These are phyloP conservation scores for Serinus canaria DNA, from an alignment of 2,113 vertebrate genomes.

Conservation along the genomic window DNA sequence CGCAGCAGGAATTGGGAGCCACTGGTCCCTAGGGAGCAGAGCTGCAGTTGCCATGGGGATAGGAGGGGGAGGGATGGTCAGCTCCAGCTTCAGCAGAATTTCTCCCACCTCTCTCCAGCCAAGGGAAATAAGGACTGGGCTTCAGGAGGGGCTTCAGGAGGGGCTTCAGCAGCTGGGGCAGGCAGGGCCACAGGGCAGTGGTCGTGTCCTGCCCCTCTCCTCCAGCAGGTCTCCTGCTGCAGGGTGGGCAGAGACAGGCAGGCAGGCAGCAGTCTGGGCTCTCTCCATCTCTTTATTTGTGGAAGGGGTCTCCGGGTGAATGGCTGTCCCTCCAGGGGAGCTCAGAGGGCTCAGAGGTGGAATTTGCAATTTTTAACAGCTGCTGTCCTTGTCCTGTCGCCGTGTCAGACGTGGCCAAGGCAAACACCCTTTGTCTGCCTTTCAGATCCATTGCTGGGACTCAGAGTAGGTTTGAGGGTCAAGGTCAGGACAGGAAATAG, in stretches of 20 bases:
- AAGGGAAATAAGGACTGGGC: neutral
- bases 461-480: neutral
- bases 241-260: neutral
- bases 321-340: neutral
- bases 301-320: neutral
- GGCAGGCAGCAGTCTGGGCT: neutral
- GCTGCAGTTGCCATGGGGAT: conserved; percentile 57
- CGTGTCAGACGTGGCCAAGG: neutral
- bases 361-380: neutral
- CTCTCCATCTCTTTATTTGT: neutral
- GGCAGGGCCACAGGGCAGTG: neutral
- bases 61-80: neutral
- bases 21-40: neutral
- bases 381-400: neutral
- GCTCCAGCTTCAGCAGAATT: neutral
- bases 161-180: neutral
- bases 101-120: neutral
- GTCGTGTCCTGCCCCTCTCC: neutral
- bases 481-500: conserved; percentile 65
- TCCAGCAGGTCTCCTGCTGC: neutral
- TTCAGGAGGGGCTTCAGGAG: neutral
- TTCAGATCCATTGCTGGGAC: neutral
- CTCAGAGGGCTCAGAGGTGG: neutral
- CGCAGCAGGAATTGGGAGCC: neutral
- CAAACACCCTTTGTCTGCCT: conserved; percentile 7